Percentiles rank a stretch among this genome's conserved stretches.
phyloP scores from a whole-genome alignment of 2,888 invertebrate species.

The Erebia aethiops region DNA sequence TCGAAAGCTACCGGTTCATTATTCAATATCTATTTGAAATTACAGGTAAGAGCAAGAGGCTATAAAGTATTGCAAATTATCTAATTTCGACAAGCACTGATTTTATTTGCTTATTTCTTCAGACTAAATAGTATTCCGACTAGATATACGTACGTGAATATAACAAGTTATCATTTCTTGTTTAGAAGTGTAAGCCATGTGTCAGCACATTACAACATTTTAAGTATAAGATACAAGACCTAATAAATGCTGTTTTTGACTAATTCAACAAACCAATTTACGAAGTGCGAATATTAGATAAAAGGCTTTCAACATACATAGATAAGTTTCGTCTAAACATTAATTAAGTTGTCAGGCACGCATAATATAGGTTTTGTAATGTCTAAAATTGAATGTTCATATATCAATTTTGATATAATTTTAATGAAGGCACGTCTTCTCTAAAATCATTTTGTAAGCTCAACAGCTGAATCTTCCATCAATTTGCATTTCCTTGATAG shows the following conservation, averaged over 20 bases:
- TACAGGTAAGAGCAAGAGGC: neutral
- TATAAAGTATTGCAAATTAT: neutral
- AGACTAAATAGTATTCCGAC: neutral
- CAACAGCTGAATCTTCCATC: neutral
- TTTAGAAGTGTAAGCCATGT: neutral
- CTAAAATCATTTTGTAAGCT: constrained; percentile 5
- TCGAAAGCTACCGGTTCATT: constrained; percentile 12
- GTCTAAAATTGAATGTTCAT: constrained; percentile 1
- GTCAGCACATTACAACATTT: neutral
- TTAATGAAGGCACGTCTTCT: constrained; percentile 3
- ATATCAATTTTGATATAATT: neutral
- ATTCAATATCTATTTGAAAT: constrained; percentile 2
- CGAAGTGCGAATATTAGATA: neutral
- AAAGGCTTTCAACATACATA: constrained; percentile 1
- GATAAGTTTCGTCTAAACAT: neutral
- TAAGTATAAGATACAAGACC: neutral
- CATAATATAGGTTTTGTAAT: neutral
- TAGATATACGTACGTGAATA: neutral
- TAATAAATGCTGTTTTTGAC: neutral
- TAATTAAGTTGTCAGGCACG: constrained; percentile 13
- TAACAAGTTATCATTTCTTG: neutral
- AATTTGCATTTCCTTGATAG: constrained; percentile 15
- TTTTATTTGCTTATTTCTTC: neutral
- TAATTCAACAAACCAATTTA: constrained; percentile 1
- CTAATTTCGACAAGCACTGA: neutral